A percentile compares a stretch with the other conserved stretches of the same genome.
These are phyloP conservation scores for Halcyon chelicuti DNA, from an alignment of 2,797 vertebrate genomes.

Conservation along the genomic window DNA sequence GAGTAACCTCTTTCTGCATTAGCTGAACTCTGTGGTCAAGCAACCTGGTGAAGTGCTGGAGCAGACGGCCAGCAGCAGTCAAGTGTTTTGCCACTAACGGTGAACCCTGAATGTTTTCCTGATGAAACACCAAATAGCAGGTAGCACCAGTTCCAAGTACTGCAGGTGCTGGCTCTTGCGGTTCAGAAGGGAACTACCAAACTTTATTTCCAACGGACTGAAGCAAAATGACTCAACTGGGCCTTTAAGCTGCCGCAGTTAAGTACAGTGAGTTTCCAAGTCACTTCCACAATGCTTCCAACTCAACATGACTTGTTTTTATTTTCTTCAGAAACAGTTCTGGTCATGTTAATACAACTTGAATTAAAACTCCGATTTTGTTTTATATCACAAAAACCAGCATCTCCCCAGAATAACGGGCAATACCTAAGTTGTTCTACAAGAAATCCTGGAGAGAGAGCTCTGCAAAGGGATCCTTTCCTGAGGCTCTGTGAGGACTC, in stretches of 20 bases:
- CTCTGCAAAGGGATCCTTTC: conserved; percentile 99
- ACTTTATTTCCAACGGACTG: not conserved
- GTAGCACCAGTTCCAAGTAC: not conserved
- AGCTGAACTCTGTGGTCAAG: not conserved
- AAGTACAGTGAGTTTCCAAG: not conserved
- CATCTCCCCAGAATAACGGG: conserved; percentile 73
- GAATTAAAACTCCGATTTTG: conserved; percentile 12
- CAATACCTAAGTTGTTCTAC: conserved; percentile 98
- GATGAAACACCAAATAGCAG: not conserved
- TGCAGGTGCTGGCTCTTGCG: not conserved
- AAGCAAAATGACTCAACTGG: not conserved
- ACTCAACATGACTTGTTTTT: not conserved
- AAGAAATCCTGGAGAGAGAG: conserved; percentile 99
- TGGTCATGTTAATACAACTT: not conserved
- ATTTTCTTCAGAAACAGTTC: not conserved
- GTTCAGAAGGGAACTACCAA: not conserved
- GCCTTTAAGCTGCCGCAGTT: not conserved
- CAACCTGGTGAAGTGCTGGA: rapidly evolving
- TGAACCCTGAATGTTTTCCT: rapidly evolving
- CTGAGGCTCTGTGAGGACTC: conserved; percentile 99
- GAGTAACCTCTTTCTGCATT: rapidly evolving
- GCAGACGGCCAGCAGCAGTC: not conserved
- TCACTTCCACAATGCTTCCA: conserved; percentile 60
- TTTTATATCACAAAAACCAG: conserved; percentile 44
- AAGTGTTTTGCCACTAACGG: not conserved